Percentiles rank a stretch among this genome's conserved stretches.
These are phyloP conservation scores for Sminthopsis crassicaudata DNA, from an alignment of 2,113 vertebrate genomes.

Conservation along the genomic window DNA sequence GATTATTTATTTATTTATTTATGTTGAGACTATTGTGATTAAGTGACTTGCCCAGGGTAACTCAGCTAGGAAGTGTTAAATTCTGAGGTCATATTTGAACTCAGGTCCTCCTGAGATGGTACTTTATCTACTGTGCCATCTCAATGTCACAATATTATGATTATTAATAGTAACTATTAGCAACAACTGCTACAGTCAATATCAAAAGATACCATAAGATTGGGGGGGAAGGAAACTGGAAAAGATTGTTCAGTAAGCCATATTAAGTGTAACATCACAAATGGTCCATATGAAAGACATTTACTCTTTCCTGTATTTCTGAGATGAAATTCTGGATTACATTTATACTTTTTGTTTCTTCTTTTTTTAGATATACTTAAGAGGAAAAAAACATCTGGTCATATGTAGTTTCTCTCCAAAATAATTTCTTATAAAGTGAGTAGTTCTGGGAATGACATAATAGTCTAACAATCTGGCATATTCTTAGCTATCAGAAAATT, in stretches of 20 bases:
- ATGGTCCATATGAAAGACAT: background rate
- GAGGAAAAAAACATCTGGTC: slow-evolving; percentile 15
- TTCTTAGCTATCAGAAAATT: slow-evolving; percentile 64
- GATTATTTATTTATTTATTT: background rate
- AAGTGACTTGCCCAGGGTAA: no score
- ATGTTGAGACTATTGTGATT: no score
- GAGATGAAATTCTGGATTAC: background rate
- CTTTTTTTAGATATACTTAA: background rate
- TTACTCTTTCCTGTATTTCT: background rate
- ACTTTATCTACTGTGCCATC: no score
- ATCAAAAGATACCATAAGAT: background rate
- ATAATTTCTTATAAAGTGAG: slow-evolving; percentile 27
- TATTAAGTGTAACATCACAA: background rate
- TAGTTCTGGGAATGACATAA: slow-evolving; percentile 55
- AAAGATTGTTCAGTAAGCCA: background rate
- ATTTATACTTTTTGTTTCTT: background rate
- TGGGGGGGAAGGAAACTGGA: background rate
- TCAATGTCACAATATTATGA: background rate
- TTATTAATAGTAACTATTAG: background rate
- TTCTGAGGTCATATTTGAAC: no score
- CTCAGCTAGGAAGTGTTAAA: no score
- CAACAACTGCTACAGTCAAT: background rate
- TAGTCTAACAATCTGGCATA: slow-evolving; percentile 56
- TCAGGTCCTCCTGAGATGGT: no score
- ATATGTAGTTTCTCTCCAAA: slow-evolving; percentile 38